Evolutionary conservation across 2,888 invertebrate species (phyloP), one percentile per base, ranked within the genome.

Genomic region (Drosophila borealis): DNA sequence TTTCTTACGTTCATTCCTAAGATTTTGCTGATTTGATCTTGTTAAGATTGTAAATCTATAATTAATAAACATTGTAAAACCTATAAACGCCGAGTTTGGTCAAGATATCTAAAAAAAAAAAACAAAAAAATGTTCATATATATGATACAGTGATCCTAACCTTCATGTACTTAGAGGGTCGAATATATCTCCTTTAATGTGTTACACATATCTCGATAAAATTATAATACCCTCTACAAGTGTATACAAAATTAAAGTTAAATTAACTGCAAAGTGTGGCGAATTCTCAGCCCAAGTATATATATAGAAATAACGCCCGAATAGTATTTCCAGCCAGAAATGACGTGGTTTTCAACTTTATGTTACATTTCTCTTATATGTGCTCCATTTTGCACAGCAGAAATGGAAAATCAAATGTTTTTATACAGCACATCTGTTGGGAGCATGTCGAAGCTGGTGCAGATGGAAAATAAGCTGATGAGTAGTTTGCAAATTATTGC

Each of bases 391-490:
- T 21, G 53, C 48, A 17, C 2, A 4, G 34, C 8, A 6, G 10
- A 68, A 11, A 9, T 10, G 13, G 6, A 39, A 14, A 41, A 44
- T 0, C n/a, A 25, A 21, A 42, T 8, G 11, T 17, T 62, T 11
- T 3, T 57, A 5, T 60, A 65, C 17, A 81, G 70, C 46, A 64
- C 13, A 13, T 62, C 78, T 4, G 37, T 75, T 14, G 44, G n/a
- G 5, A 54, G 53, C 21, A 44, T 69, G 57, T 29, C 54, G 1
- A 62, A 69, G 14, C 45, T 78, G 14, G 13, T 78, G 19, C 42
- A 57, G 39, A 9, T 70, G 19, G 78, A 81, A 60, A 63, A 68
- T 6, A 41, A 55, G 14, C 33, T 75, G 3, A 49, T 48, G 11
- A 25, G 4, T 2, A 29, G 48, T 9, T 33, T 76, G 10, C 33